These are phyloP conservation scores for Chrysomallon squamiferum DNA, from an alignment of 1,140 invertebrate species.

Conservation along the genomic window DNA sequence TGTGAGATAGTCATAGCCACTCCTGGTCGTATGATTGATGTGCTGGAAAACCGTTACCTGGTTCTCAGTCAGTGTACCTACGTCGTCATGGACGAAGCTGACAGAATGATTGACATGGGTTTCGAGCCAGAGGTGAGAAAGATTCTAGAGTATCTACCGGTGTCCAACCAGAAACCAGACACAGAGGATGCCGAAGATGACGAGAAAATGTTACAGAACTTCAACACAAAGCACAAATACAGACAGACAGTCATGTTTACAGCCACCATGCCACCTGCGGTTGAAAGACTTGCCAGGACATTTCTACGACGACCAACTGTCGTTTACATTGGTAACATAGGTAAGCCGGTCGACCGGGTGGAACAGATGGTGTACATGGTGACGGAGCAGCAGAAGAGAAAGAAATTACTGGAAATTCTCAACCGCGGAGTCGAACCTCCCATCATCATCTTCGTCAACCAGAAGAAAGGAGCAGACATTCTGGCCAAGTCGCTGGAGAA, in stretches of 20 bases:
- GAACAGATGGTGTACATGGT: slow-evolving; percentile 98
- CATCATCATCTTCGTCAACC: slow-evolving; percentile 99
- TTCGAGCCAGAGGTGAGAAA: slow-evolving; percentile 98
- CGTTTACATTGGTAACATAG: slow-evolving; percentile 98
- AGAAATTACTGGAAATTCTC: slow-evolving; percentile 69
- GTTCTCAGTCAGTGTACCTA: slow-evolving; percentile 91
- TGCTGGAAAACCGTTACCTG: slow-evolving; percentile 97
- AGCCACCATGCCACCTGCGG: slow-evolving; percentile 98
- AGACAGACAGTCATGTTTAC: slow-evolving; percentile 99
- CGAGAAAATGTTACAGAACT: slow-evolving; percentile 88
- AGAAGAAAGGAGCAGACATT: slow-evolving; percentile 99
- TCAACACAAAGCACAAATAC: slow-evolving; percentile 92
- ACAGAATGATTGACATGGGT: slow-evolving; percentile 99
- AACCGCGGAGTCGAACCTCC: slow-evolving; percentile 87
- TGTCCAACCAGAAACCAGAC: slow-evolving; percentile 98
- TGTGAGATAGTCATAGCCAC: slow-evolving; percentile 99
- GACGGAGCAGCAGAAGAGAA: slow-evolving; percentile 88
- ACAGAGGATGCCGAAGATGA: slow-evolving; percentile 98
- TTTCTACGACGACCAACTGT: slow-evolving; percentile 95
- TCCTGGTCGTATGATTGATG: slow-evolving; percentile 98
- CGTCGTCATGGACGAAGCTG: slow-evolving; percentile 79
- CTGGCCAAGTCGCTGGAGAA: slow-evolving; percentile 97
- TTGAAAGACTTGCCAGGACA: slow-evolving; percentile 92
- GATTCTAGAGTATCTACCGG: slow-evolving; percentile 98
- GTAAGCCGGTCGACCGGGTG: slow-evolving; percentile 96